Base-by-base conservation (phyloP, 1,140 invertebrate species). In the Zaprionus inermis region DNA sequence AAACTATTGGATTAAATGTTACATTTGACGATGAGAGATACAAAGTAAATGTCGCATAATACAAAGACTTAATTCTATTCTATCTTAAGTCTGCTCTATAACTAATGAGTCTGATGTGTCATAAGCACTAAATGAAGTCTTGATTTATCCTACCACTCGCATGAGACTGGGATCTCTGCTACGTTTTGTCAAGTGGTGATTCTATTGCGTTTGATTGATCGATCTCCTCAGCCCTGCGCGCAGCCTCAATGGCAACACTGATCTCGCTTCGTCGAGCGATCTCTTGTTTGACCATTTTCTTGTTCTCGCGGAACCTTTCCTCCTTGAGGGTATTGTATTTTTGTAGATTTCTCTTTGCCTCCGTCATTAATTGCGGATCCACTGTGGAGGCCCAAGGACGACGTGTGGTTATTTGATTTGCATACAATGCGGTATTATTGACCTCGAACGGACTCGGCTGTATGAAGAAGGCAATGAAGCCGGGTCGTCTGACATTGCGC, bases 401-500 rank as follows among this genome's bases (percentile, higher is more conserved):
- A 7, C 82, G 65, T 7, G 82, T 86, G n/a, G 82, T 73, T 1
- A 85, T 68, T 5, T 56, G 16, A 0, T 20, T 38, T 6, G 46
- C 56, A 28, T 86, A 85, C 0, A 86, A 24, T 1, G 82, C 82
- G 0, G 82, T 85, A 9, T 86, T 72, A 9, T 85, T 85, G 4
- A 56, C 49, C 11, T 54, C 20, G 28, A 85, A 85, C 0, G 70
- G 30, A 67, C 61, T 85, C 5, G 82, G 82, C 38, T 79, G 86
- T 7, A 85, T 86, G 18, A 85, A 85, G 11, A 85, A 70, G 41
- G 82, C 82, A 52, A 85, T 28, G 54, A 81, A 85, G 16, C 82
- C 82, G 2, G 82, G 82, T 7, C 28, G 69, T 0, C 49, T 20
- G 0, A 74, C 12, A 18, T 72, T 28, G 0, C 83, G 63, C 0